phyloP scores from a whole-genome alignment of 1,140 invertebrate species.

The Magallana angulata region DNA sequence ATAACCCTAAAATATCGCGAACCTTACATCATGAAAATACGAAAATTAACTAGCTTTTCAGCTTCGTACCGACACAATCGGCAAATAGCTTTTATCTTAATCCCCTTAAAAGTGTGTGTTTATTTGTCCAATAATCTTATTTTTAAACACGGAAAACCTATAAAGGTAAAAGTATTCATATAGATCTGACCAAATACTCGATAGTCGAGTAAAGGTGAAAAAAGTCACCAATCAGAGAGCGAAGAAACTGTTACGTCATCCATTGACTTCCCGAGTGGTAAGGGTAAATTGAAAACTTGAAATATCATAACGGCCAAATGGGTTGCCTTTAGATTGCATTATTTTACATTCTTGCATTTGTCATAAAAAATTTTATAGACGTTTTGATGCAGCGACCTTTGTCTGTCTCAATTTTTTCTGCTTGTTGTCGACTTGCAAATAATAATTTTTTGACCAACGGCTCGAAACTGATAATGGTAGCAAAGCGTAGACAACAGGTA shows the following conservation, averaged over 20 bases:
- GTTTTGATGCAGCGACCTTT: too few species aligned
- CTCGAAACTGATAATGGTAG: too few species aligned
- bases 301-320: too few species aligned
- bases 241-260: constrained; percentile 19
- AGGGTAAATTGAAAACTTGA: neutral
- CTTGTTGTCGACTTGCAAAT: too few species aligned
- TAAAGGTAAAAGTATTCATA: constrained; percentile 25
- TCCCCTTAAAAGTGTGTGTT: constrained; percentile 37
- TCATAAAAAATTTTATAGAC: too few species aligned
- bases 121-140: constrained; percentile 38
- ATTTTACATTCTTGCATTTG: too few species aligned
- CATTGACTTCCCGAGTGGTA: neutral
- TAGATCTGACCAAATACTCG: constrained; percentile 12
- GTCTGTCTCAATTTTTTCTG: too few species aligned
- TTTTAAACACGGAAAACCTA: constrained; percentile 34
- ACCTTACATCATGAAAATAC: neutral
- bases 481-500: too few species aligned
- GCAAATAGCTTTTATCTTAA: constrained; percentile 29
- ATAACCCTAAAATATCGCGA: neutral
- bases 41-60: constrained; percentile 18
- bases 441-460: too few species aligned
- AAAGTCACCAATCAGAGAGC: constrained; percentile 12
- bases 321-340: too few species aligned
- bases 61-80: neutral
- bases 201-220: neutral